Evolutionary conservation across 2,113 vertebrate genomes (phyloP), one percentile per base, ranked within the genome.

Genomic region (Lepidothrix coronata): DNA sequence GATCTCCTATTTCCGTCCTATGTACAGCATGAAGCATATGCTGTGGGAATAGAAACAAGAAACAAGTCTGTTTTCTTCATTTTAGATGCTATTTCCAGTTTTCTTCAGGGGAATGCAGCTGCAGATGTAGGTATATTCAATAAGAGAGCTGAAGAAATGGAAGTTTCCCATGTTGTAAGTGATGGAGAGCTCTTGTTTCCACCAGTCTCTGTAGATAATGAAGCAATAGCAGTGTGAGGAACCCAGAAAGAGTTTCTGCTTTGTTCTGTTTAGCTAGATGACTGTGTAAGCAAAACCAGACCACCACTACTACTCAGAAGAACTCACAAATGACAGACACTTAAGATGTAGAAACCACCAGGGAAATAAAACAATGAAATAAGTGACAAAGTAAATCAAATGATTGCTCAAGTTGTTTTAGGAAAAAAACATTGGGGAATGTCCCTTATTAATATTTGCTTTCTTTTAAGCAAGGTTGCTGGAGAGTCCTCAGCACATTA

Each of bases 1-100:
- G 82, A 66, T 85, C 44, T 62, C 13, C 22, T 68, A 30, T 46
- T 73, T 90, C 20, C 19, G 46, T 62, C 37, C 46, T 62, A 18
- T 28, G 20, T 54, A 59, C 31, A 83, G 12, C 14, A 62, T 55
- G 39, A 86, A 88, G 37, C 52, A 30, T 70, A 86, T 84, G 67
- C 5, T 90, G 15, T 65, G 51, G 59, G 55, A 94, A 88, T 24
- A 65, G 2, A 68, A 91, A 46, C 16, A 72, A 92, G 39, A 80
- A 82, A n/a, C 28, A 79, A 82, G 12, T 17, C 74, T 85, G 39
- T 88, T 94, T 96, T 78, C 81, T 89, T 71, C 5, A 88, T 94
- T 88, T 85, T 9, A 6, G 27, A 31, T 72, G 33, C 18, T 65
- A 57, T 88, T 96, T 93, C 48, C 24, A 37, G 12, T 49, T 85